Base-by-base conservation (phyloP, 1,140 invertebrate species). In the Ephestia elutella region DNA sequence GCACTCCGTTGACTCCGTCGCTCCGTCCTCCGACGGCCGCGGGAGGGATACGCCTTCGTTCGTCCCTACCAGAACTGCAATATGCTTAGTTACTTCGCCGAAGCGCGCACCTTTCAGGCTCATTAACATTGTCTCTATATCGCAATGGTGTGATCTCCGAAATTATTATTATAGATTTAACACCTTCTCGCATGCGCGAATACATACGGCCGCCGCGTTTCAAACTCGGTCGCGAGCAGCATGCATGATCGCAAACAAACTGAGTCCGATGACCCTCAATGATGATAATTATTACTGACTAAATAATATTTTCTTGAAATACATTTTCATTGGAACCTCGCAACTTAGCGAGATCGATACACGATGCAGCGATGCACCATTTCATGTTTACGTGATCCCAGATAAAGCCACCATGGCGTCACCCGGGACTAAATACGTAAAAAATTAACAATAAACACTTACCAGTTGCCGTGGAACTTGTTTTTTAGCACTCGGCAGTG, bases 391-490 rank as follows among this genome's bases (percentile, higher is more conserved):
- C 87, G 87, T 89, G 87, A 89, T 89, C 87, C 82, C 80, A 87
- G 85, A 89, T 89, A 89, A 89, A 89, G 86, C 87, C 86, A 89
- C 87, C 87, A 89, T 89, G 87, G 87, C 87, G 87, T 89, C 87
- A 89, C 86, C 82, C 86, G 83, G 84, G 84, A 86, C 86, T 83
- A 85, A 86, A 87, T 86, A 83, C 78, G 78, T 78, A 87, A 86
- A 87, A 88, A 79, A 73, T 57, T 75, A 78, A 86, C 74, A 84
- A 86, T 85, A 81, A 86, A 80, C 75, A 87, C 86, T 89, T 69
- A 89, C 88, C 88, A 89, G 78, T 65, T 89, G 87, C 66, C 87
- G 86, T 62, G 86, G 78, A 75, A 89, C 80, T 82, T 89, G 87
- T 82, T 86, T 87, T 76, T 88, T 89, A 68, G 75, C 86, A 76